Evolutionary conservation across 2,888 invertebrate species (phyloP), one percentile per base, ranked within the genome.

Genomic region (Pherbina coryleti): DNA sequence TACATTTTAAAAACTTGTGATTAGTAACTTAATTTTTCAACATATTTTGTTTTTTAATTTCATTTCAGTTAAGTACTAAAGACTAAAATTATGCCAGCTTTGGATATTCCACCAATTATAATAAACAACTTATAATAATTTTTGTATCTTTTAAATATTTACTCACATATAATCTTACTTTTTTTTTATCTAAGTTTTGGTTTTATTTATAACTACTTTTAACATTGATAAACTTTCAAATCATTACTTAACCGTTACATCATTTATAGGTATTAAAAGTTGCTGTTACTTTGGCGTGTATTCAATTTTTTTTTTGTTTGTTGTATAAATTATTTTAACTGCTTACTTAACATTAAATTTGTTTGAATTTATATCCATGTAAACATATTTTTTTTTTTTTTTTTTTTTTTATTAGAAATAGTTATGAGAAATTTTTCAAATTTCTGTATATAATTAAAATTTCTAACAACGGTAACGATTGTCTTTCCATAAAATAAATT

Each of bases 401-500:
- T 14, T 11, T 22, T 17, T 11, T 5, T 28, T 28, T 1, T 25
- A 4, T 28, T 19, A 11, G 11, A 25, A 28, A 22, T 60, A n/a
- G n/a, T n/a, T n/a, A n/a, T 28, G 22, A 60, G 60, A 60, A 60
- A 25, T 60, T 25, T 25, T 60, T 22, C 1, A 22, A 19, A 28
- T 60, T 28, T 25, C 28, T 60, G 67, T 49, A 44, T 9, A 9
- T 67, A 34, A n/a, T 67, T 53, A 55, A 71, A 31, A 57, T 17
- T 71, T 34, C 44, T 67, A 60, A 44, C 25, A n/a, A 8, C 84
- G 83, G 82, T 81, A 87, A 86, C 85, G 87, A 87, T 87, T 87
- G 87, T 87, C 87, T 82, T 84, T 84, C 49, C 64, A 84, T 85
- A 84, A 85, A 85, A 83, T 85, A 85, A 84, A 82, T 84, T 85